phyloP scores from a whole-genome alignment of 1,140 invertebrate species.

The Trachymyrmex septentrionalis region DNA sequence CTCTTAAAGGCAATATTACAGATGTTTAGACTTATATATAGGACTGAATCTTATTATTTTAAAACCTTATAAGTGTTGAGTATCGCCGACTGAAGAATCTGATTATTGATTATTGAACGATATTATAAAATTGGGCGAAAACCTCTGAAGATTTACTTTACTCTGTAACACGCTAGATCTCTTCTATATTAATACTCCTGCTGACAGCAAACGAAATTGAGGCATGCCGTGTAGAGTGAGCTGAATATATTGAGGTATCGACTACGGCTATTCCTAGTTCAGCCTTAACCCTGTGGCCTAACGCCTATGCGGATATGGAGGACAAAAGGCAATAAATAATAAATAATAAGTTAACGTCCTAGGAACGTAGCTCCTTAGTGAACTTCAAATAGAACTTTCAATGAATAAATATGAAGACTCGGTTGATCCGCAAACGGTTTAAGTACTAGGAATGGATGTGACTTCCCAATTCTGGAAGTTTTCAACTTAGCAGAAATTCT shows the following conservation, averaged over 20 bases:
- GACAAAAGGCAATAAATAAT: background rate
- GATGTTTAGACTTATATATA: too few species aligned
- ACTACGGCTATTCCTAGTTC: background rate
- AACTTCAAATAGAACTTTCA: background rate
- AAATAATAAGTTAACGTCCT: background rate
- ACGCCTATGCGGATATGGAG: background rate
- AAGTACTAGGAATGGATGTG: background rate
- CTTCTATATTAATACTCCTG: background rate
- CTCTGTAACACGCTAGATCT: background rate
- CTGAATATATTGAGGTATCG: background rate
- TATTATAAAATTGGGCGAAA: background rate
- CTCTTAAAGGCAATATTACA: too few species aligned
- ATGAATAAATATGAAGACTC: background rate
- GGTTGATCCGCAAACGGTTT: background rate
- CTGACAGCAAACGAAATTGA: background rate
- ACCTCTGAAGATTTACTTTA: background rate
- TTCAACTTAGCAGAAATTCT: background rate
- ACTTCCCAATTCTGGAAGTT: background rate
- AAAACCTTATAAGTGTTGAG: too few species aligned
- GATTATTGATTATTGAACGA: background rate
- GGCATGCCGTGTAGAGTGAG: background rate
- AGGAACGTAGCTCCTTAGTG: background rate
- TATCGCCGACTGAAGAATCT: too few species aligned
- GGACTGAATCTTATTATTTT: too few species aligned
- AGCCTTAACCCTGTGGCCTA: background rate